Base-by-base conservation (phyloP, 1,140 invertebrate genomes). In the Aphelenchoides fujianensis region DNA sequence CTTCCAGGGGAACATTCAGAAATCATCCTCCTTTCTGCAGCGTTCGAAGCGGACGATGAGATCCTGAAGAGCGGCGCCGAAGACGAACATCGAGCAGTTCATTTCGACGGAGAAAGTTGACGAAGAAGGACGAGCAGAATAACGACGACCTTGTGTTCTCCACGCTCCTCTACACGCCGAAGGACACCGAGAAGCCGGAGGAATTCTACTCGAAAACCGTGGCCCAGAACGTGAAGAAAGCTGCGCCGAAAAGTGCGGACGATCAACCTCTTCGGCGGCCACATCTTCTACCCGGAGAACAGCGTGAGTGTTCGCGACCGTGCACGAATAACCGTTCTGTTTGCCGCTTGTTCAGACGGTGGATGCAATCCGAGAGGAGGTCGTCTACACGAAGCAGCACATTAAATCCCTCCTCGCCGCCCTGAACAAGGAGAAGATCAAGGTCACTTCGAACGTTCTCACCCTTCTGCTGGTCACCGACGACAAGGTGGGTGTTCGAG, bases 71-170 rank as follows among this genome's bases (percentile, higher is more conserved):
- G 34, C 7, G 23, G 5, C 5, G 55, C 12, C 5, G 34, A 59
- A 5, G 55, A n/a, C 55, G 23, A 5, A 59, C 5, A 59, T 59
- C 55, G 55, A 59, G 34, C 55, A 59, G 55, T 59, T 59, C 23
- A 7, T 59, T 32, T 59, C 55, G 19, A 59, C 55, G 12, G 19
- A 23, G 5, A n/a, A 59, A 59, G 5, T 59, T 59, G 55, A 7
- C 55, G 12, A 5, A 7, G 7, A 19, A 7, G 23, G 5, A 59
- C 41, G 41, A 48, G n/a, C n/a, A n/a, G 5, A 59, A 59, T 19
- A 23, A 5, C 28, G 55, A 59, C 19, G 55, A 59, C 7, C 7
- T 59, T 16, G 19, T 5, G 28, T 23, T 59, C 5, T 7, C 5
- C 34, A 32, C 55, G 5, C 23, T 59, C 19, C 23, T 59, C 5